Percentiles rank a stretch among this genome's conserved stretches.
Conservation (phyloP, 2,113 vertebrate genomes). For the Tichodroma muraria region DNA sequence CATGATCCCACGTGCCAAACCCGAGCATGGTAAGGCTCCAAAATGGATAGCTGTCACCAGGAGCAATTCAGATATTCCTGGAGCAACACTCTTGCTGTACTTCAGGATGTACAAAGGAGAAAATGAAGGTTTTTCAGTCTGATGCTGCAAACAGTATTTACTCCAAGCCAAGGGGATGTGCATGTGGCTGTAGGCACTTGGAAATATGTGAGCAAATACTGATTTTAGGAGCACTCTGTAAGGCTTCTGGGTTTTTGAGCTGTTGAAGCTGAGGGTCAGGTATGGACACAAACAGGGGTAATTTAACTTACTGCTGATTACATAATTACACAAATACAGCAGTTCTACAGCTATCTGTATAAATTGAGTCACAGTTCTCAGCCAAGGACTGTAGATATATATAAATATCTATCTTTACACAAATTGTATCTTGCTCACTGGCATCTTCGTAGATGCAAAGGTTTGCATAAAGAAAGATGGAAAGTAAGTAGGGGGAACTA, state of each 20-base stretch:
- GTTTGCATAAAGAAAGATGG: neutral
- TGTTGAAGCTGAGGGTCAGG: neutral
- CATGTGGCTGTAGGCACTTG: neutral
- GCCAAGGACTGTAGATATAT: neutral
- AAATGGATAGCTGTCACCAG: neutral
- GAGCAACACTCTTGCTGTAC: neutral
- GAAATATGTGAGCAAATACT: neutral
- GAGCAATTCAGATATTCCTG: neutral
- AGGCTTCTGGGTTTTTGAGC: neutral
- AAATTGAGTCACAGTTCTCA: neutral
- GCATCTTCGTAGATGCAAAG: neutral
- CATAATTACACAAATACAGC: neutral
- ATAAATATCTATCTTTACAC: neutral
- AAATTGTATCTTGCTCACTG: neutral
- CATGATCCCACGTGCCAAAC: accelerated
- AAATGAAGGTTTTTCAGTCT: neutral
- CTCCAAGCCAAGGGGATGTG: neutral
- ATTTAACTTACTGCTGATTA: neutral
- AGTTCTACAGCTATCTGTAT: neutral
- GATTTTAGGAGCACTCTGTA: neutral
- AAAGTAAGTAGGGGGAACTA: neutral
- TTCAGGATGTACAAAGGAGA: neutral
- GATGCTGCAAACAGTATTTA: neutral
- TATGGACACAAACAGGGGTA: neutral
- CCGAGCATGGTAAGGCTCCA: neutral